Evolutionary conservation across 2,113 vertebrate species (phyloP), one percentile per base, ranked within the genome.

Genomic region (Camelus dromedarius): DNA sequence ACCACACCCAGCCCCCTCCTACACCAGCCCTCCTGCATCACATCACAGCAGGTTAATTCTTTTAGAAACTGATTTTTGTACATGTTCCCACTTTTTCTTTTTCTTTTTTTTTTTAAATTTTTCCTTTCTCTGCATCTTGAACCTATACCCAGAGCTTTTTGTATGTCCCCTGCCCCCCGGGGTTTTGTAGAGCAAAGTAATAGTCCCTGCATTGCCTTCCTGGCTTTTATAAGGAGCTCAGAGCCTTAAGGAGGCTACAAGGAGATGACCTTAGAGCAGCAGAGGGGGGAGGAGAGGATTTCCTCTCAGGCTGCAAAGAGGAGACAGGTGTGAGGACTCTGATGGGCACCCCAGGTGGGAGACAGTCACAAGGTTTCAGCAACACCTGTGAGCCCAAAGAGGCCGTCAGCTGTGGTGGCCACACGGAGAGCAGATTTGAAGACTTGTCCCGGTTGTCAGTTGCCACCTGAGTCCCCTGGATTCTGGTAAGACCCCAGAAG

Each of bases 331-430:
- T 7, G 35, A 22, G 46, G 28, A 30, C 11, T 8, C 26, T 69
- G 11, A 22, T 10, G 24, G 28, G 48, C 30, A 10, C 14, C 58
- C 64, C 6, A 0, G 0, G 35, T 7, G 60, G 5, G 26, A 62
- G 46, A 26, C 28, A 48, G 42, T 54, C 85, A 20, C 0, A 0
- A 20, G 30, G 67, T 18, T 30, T 26, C 42, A 46, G 28, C 69
- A 30, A 24, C 20, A 5, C 56, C 76, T 13, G 32, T n/a, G 82
- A 56, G 32, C 56, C 60, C 91, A 35, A 66, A 38, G 60, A 54
- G 3, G 58, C 22, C 1, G 1, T 11, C 58, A 0, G 3, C 50
- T 1, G 0, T 0, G 0, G 28, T 1, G 54, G 22, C 56, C 28
- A 1, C 52, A 3, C 1, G 3, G n/a, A 91, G 48, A 62, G 42